phyloP scores from a whole-genome alignment of 2,113 vertebrate genomes.

The Gavialis gangeticus region DNA sequence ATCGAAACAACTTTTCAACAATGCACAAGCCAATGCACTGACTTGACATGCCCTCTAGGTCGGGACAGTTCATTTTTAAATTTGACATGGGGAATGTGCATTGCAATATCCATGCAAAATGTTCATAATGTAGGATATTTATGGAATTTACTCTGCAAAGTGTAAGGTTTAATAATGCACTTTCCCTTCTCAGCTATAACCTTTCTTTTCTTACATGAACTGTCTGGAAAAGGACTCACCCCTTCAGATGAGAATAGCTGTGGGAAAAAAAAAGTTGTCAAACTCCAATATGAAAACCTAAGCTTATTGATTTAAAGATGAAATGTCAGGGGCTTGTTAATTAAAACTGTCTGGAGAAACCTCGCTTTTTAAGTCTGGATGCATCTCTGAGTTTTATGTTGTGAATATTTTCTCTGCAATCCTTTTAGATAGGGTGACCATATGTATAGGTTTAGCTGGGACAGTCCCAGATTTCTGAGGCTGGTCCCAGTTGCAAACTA shows the following conservation, averaged over 20 bases:
- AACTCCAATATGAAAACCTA: neutral
- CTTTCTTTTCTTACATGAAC: neutral
- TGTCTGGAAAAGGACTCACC: neutral
- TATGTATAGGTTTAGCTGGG: no score
- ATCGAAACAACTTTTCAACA: conserved; percentile 49
- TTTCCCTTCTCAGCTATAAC: neutral
- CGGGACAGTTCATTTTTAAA: neutral
- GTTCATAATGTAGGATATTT: neutral
- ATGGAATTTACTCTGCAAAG: neutral
- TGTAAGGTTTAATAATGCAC: neutral
- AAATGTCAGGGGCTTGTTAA: conserved; percentile 19
- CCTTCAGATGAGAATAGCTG: neutral
- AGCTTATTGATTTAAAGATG: conserved; percentile 20
- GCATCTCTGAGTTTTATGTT: neutral
- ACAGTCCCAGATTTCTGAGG: no score
- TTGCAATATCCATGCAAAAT: neutral
- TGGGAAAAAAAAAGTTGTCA: neutral
- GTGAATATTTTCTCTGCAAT: neutral
- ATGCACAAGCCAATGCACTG: neutral
- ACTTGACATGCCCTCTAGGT: neutral
- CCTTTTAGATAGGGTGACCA: neutral
- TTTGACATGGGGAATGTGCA: neutral
- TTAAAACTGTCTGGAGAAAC: neutral
- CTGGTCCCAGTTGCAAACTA: no score
- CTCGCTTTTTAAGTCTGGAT: neutral